Evolutionary conservation across 30 jellyfish, hydroid and myxozoan species (phyloP), one percentile per base, ranked within the genome.

Genomic region (Pseudorhiza aurosa): DNA sequence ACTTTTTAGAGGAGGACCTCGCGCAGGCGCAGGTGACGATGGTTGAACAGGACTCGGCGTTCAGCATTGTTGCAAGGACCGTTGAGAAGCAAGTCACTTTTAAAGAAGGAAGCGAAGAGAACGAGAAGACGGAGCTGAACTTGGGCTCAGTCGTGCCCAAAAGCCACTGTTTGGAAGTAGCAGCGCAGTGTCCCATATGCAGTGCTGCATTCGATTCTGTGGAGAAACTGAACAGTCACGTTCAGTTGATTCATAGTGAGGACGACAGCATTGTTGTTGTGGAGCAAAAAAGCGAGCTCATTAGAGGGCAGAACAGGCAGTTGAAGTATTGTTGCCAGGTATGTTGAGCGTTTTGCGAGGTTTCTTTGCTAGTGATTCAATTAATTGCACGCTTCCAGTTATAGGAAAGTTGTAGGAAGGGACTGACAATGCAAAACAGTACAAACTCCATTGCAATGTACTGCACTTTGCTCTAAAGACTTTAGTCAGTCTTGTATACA

Each of bases 31-130:
- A 56, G 31, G 72, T 35, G 50, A 60, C 88, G 22, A 75, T 60
- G 88, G 71, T 43, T 12, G 82, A 63, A 45, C 69, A 68, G 9
- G 84, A 47, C 17, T 65, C 84, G 9, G 58, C 91, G 14, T 80
- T 80, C 73, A 80, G 80, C 73, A 80, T 80, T 7, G 73, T 65
- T n/a, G 79, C 77, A 31, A 65, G 91, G 36, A 27, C 84, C 10
- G 72, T 62, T 19, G 77, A 31, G 43, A 74, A 77, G 1, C 3
- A 44, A 21, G 18, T 31, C 15, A 25, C 27, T 10, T 2, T 33
- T 11, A 31, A 50, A 49, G 40, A 72, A 46, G 68, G 58, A n/a
- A 55, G 12, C 31, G 82, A 47, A 47, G 63, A 33, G 49, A 68
- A 35, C 25, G 77, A 36, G 26, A 44, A 69, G 18, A 5, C 9